phyloP scores from a whole-genome alignment of 2,113 vertebrate genomes.

The Cynocephalus volans region DNA sequence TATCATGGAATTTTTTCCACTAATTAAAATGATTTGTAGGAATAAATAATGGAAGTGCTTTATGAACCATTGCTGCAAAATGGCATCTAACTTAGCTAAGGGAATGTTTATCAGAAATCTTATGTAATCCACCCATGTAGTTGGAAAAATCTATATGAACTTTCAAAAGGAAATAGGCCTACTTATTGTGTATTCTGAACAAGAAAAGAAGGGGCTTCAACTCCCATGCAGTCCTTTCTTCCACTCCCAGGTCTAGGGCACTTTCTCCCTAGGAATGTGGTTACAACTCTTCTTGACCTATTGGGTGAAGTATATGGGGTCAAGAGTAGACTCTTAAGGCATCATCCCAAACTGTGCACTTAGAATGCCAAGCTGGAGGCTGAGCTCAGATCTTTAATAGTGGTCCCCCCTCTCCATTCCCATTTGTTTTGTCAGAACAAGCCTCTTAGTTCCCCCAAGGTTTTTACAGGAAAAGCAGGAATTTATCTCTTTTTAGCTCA shows the following conservation, averaged over 20 bases:
- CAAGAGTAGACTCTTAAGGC: background rate
- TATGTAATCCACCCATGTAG: background rate
- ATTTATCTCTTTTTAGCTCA: background rate
- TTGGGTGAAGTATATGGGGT: background rate
- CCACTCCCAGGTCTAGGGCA: background rate
- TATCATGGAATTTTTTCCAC: background rate
- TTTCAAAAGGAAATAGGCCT: background rate
- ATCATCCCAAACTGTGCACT: background rate
- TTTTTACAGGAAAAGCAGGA: background rate
- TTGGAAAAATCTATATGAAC: background rate
- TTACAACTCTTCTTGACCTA: background rate
- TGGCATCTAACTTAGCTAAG: background rate
- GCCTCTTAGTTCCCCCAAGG: background rate
- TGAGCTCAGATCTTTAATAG: background rate
- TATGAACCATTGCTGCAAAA: background rate
- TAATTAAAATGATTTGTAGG: conserved; percentile 9
- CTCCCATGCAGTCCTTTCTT: background rate
- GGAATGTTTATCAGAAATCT: background rate
- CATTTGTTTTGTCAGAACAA: conserved; percentile 43
- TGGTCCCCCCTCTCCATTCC: background rate
- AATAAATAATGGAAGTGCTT: background rate
- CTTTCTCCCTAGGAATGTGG: background rate
- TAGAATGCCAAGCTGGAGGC: background rate
- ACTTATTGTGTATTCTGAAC: background rate
- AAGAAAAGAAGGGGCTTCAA: background rate